Evolutionary conservation across 2,888 invertebrate species (phyloP), one percentile per base, ranked within the genome.

Genomic region (Cantharis lateralis): DNA sequence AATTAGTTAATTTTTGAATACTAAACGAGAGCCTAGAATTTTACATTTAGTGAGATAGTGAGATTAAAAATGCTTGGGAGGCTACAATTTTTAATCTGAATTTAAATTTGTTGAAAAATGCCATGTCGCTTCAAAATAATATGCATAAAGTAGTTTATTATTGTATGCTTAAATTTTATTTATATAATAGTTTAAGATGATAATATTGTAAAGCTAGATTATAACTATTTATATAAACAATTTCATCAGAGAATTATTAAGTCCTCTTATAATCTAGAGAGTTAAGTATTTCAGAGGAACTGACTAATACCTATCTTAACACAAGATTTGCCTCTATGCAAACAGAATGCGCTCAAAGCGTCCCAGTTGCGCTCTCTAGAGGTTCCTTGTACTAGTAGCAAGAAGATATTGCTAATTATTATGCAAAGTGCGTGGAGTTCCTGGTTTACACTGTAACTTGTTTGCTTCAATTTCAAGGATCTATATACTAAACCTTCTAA

Each of bases 361-460:
- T 76, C 79, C 81, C 78, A 80, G 80, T 82, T 82, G 79, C 81
- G 81, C 80, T 80, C 82, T 80, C 80, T 69, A 76, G 82, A 82
- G 82, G 82, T 73, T 76, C 80, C 78, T 75, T 80, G 75, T 75
- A 81, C 80, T 78, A 79, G 75, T 71, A 81, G 80, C 79, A 79
- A 80, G 78, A 82, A 83, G 82, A 83, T 82, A 83, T 82, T 82
- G 80, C 82, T 83, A 84, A 83, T 83, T 84, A 84, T 82, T 82
- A 84, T 84, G 84, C 83, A 83, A 84, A 84, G 82, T 84, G 82
- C 82, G 82, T 83, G 79, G 80, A 83, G 81, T 81, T 83, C 64
- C 82, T 81, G 83, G 83, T 80, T 82, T 80, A 80, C 81, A 83
- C 80, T 81, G 80, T 80, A 81, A 82, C 81, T 82, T 81, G 81